Base-by-base conservation (phyloP, 2,888 invertebrate species). In the Rhogogaster chlorosoma region DNA sequence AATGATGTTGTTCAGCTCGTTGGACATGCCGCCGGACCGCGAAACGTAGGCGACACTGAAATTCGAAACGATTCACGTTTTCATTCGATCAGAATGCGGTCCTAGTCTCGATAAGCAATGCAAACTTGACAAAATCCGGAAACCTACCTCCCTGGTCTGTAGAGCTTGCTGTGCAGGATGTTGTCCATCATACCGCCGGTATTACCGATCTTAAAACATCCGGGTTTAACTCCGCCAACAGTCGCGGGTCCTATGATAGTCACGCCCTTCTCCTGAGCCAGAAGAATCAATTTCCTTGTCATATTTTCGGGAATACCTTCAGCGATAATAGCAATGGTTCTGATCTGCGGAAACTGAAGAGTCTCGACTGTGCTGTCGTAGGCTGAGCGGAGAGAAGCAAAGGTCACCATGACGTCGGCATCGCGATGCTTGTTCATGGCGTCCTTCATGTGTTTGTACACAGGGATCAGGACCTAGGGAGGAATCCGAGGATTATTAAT, bases 181-280 rank as follows among this genome's bases (percentile, higher is more conserved):
- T 99, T 99, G 93, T 99, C 99, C 95, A 99, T 97, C 99, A 99
- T 99, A 85, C 99, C 99, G 18, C 99, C 99, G 0, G 99, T 99
- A 95, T 99, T 99, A 84, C 99, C 99, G 89, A 99, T 99, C 94
- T 99, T 99, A 94, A 99, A 99, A 93, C 99, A 99, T 1, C 99
- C 99, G 0, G 99, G 99, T 91, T 99, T 99, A 85, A 99, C 97
- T 5, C 99, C 99, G 77, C 99, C 99, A 64, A 99, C 98, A 0
- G 98, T 98, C 0, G 99, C 99, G 0, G 99, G 98, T 18, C 97
- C 99, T 89, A 99, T 98, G 73, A 99, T 97, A 32, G 96, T 96
- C 0, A 99, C 97, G 70, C 96, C 97, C 91, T 98, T 97, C 84
- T 97, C 95, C 88, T 97, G 96, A 0, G 99, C 99, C 80, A 96